Base-by-base conservation (phyloP, 2,113 vertebrate genomes). In the Pyxicephalus adspersus region DNA sequence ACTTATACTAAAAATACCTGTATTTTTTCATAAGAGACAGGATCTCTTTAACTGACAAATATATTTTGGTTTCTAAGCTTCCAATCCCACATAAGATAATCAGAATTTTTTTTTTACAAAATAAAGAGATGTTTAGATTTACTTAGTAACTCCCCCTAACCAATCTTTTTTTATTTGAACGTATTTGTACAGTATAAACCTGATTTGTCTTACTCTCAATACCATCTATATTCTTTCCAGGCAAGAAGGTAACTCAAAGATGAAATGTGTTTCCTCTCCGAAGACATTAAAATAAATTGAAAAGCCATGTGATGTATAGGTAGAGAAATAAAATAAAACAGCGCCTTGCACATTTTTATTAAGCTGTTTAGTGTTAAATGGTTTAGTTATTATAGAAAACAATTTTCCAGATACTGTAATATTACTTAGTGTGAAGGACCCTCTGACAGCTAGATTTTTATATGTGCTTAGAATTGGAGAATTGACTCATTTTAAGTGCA, bases 301-400 rank as follows among this genome's bases (percentile, higher is more conserved):
- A 73, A 29, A 54, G 11, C 3, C 23, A 38, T n/a, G 38, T 29
- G 68, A 71, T 51, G 28, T 54, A 54, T 15, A 0, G 8, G 52
- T 22, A 11, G n/a, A 31, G n/a, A 57, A 31, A 72, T 73, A 58
- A 64, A 29, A 18, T 64, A 64, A 16, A 64, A 18, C 61, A 3
- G 15, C 5, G 25, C 25, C 17, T 29, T 13, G 61, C 16, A 15
- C 61, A 73, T 58, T 72, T 29, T 20, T 52, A 72, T 72, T 73
- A 57, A 11, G 70, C 26, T 34, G 28, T 57, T 73, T 58, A 31
- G 52, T 16, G 52, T 3, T 28, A 55, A 73, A 73, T 31, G 70
- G 52, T 31, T 29, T 55, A 16, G n/a, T 73, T 73, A 73, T 73
- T 73, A 58, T 15, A 9, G 11, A 73, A 57, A 72, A 57, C 70